Percentiles rank a stretch among this genome's conserved stretches.
Evolutionary conservation across 2,797 vertebrate species (phyloP).

Genomic region (Karalla daura): DNA sequence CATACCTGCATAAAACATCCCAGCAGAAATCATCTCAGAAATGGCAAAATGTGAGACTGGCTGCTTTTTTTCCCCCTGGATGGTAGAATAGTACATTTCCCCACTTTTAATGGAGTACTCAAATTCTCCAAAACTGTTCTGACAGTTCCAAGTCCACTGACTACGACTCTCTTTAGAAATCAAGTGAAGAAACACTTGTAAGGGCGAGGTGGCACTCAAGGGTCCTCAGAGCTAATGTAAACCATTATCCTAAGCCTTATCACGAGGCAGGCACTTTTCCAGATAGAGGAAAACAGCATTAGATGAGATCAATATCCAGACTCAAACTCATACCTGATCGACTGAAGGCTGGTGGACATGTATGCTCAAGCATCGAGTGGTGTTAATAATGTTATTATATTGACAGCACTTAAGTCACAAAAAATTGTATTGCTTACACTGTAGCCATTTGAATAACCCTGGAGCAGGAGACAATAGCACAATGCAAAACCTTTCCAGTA

Average conservation of each 20-base stretch:
- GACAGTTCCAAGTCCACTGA: not conserved
- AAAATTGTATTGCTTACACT: not conserved
- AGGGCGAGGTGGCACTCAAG: not conserved
- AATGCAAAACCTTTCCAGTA: not conserved
- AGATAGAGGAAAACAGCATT: conserved; percentile 14
- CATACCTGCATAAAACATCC: too few relatives aligned
- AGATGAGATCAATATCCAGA: conserved; percentile 7
- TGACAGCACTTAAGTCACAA: too few relatives aligned
- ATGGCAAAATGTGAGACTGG: too few relatives aligned
- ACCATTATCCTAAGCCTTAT: not conserved
- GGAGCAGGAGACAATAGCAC: not conserved
- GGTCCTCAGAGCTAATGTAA: conserved; percentile 4
- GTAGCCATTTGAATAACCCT: not conserved
- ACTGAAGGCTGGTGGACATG: not conserved
- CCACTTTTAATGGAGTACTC: not conserved
- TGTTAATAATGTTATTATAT: not conserved
- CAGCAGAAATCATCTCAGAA: too few relatives aligned
- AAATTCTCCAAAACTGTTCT: not conserved
- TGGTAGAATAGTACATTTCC: too few relatives aligned
- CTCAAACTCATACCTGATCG: conserved; percentile 1
- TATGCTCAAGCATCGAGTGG: not conserved
- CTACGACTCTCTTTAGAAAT: not conserved
- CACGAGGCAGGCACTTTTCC: conserved; percentile 2
- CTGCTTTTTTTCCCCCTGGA: too few relatives aligned
- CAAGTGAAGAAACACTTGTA: not conserved